Evolutionary conservation across 2,888 invertebrate genomes (phyloP).

Genomic region (Ormyrus labotus): DNA sequence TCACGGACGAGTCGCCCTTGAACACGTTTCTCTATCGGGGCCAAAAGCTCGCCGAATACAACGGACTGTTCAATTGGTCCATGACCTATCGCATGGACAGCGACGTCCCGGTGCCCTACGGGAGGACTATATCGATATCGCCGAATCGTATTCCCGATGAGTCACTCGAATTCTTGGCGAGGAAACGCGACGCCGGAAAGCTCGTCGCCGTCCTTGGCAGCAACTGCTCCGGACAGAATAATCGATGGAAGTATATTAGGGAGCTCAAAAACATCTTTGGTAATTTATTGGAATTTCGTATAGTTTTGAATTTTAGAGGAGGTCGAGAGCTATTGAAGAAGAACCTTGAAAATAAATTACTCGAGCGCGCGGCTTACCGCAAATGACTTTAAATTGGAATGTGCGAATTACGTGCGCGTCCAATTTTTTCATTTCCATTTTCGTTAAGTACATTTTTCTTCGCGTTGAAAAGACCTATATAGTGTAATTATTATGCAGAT

Average conservation of each 20-base stretch:
- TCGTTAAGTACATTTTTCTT: background rate
- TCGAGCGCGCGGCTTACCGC: too few relatives aligned
- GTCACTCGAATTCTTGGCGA: too few relatives aligned
- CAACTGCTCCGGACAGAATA: slow-evolving; percentile 78
- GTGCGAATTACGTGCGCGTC: too few relatives aligned
- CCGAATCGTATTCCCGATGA: background rate
- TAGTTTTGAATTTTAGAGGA: background rate
- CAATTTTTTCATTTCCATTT: background rate
- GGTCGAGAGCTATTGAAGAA: too few relatives aligned
- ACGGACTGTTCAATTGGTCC: slow-evolving; percentile 84
- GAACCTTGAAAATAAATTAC: too few relatives aligned
- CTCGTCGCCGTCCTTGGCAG: slow-evolving; percentile 79
- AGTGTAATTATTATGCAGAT: too few relatives aligned
- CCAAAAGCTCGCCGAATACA: slow-evolving; percentile 75
- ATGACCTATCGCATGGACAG: slow-evolving; percentile 83
- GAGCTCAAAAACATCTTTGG: slow-evolving; percentile 79
- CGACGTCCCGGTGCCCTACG: slow-evolving; percentile 83
- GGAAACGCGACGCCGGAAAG: background rate
- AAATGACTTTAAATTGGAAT: too few relatives aligned
- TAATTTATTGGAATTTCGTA: background rate
- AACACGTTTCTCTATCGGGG: slow-evolving; percentile 78
- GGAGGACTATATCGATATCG: slow-evolving; percentile 76
- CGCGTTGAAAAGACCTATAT: background rate
- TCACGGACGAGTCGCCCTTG: slow-evolving; percentile 83
- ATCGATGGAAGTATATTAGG: slow-evolving; percentile 78